Percentiles rank a stretch among this genome's conserved stretches.
phyloP scores from a whole-genome alignment of 2,888 invertebrate genomes.

The Trachelus tabidus region DNA sequence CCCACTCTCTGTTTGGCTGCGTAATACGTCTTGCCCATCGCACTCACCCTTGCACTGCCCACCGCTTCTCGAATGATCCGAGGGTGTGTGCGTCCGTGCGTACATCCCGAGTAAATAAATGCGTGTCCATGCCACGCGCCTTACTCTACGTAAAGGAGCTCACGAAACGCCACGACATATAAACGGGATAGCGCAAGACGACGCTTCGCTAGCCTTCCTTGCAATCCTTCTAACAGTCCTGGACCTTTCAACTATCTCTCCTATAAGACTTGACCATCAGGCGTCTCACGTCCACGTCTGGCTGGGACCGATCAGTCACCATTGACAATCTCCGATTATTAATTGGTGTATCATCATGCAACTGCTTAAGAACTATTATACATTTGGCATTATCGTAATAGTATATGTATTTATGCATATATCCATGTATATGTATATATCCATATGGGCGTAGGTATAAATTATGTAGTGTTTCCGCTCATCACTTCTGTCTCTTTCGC shows the following conservation, averaged over 20 bases:
- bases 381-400: constrained; percentile 65
- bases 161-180: neutral
- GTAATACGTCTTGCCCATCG: neutral
- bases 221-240: neutral
- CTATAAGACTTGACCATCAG: neutral
- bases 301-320: neutral
- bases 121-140: neutral
- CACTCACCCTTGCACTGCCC: neutral
- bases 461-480: neutral
- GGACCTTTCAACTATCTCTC: neutral
- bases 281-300: neutral
- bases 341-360: neutral
- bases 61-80: neutral
- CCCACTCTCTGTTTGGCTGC: no score
- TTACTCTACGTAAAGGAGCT: neutral
- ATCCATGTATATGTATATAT: constrained; percentile 2
- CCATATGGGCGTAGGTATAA: constrained; percentile 11
- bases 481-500: neutral
- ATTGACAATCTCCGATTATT: neutral
- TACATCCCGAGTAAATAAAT: neutral
- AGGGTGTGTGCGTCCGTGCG: neutral
- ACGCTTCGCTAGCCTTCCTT: neutral
- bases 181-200: neutral
- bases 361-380: constrained; percentile 58
- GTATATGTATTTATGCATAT: constrained; percentile 62